These are phyloP conservation scores for Tetramorium parvispinum DNA, from an alignment of 1,140 invertebrate genomes.

Conservation along the genomic window DNA sequence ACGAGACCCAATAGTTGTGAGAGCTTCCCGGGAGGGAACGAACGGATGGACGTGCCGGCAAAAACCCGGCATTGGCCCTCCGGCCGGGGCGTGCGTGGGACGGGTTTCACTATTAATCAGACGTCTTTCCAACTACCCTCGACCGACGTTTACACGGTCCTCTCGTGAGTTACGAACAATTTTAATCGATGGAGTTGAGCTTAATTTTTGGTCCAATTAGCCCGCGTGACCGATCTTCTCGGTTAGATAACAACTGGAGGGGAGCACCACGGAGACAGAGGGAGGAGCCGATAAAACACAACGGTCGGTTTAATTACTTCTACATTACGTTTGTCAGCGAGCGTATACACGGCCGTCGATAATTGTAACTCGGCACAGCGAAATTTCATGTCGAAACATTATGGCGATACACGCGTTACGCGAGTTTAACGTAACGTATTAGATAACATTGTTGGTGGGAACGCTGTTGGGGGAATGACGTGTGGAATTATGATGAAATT, in stretches of 20 bases:
- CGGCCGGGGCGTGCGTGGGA: constrained; percentile 42
- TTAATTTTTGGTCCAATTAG: constrained; percentile 65
- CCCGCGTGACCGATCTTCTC: constrained; percentile 24
- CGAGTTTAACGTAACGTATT: constrained; percentile 27
- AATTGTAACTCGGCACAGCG: neutral
- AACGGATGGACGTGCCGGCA: constrained; percentile 65
- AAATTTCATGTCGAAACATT: constrained; percentile 27
- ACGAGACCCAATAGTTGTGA: constrained; percentile 63
- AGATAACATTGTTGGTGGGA: constrained; percentile 3
- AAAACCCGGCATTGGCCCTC: constrained; percentile 58
- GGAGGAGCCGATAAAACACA: constrained; percentile 13
- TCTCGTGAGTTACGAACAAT: constrained; percentile 62
- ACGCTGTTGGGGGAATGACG: neutral
- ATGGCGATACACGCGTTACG: constrained; percentile 12
- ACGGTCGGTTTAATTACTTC: constrained; percentile 32
- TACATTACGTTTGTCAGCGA: constrained; percentile 29
- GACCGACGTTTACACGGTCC: constrained; percentile 63
- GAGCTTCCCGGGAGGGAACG: constrained; percentile 49
- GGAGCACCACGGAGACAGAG: too few relatives aligned
- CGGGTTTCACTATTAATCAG: constrained; percentile 74
- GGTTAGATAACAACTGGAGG: neutral
- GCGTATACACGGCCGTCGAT: constrained; percentile 3
- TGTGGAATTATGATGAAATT: constrained; percentile 36
- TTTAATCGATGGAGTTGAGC: constrained; percentile 66
- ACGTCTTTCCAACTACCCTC: constrained; percentile 64